Base-by-base conservation (phyloP, 2,797 vertebrate genomes). In the Margarornis squamiger region DNA sequence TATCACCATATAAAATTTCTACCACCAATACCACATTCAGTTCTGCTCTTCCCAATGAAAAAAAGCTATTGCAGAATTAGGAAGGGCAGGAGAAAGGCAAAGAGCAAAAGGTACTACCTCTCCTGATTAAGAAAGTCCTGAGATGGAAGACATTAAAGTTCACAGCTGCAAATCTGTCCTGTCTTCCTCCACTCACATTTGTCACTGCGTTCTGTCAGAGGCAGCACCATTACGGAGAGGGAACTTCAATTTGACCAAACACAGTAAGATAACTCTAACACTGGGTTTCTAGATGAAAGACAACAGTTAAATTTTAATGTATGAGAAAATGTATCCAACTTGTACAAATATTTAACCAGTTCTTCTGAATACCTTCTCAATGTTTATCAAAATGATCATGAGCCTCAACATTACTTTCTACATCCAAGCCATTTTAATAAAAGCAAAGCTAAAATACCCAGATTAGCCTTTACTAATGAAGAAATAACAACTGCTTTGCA, bases 361-460 rank as follows among this genome's bases (percentile, higher is more conserved):
- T 74, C 48, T 68, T 88, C 6, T 12, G 22, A 91, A 17, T 34
- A 87, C 17, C 52, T 71, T 77, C 65, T 15, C 14, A 43, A 34
- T 15, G 6, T 27, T 36, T 57, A 41, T 24, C 30, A 79, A 80
- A 46, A 59, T 6, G 5, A 32, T 49, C 0, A 0, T 9, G 7
- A 86, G 11, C 19, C 20, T 88, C 43, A 26, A 65, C 12, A 34
- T 55, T 51, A 48, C 43, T n/a, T 74, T 72, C 59, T 32, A 66
- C 2, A 88, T 68, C 38, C 14, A 77, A 74, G 34, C 2, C 12
- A 74, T 43, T 88, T 81, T 58, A 88, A 59, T 34, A 68, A 86
- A 92, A 78, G 11, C 34, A 61, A 88, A 80, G 29, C 36, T 76
- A 67, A 67, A 86, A 27, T 14, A 10, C 6, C 2, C 54, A 36